Conservation (phyloP, 2,888 invertebrate genomes). For the Pogonocherus hispidulus region DNA sequence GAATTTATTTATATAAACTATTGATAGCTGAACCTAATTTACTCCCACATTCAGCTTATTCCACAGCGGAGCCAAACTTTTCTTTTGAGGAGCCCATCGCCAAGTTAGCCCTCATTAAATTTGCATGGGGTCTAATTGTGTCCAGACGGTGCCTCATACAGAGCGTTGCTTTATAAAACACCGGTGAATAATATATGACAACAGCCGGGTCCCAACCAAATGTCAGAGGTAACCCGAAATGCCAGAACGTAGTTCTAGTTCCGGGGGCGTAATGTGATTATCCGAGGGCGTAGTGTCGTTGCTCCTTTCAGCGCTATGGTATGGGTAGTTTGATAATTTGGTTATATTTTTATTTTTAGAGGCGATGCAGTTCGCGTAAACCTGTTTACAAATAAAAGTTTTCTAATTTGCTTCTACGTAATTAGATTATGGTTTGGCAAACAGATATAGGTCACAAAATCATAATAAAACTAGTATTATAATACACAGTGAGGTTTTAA, state of each 20-base stretch:
- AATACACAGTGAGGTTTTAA: no score
- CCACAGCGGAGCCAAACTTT: neutral
- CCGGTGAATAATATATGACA: slow-evolving; percentile 6
- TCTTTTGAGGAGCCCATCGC: neutral
- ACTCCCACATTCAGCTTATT: neutral
- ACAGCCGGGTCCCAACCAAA: slow-evolving; percentile 1
- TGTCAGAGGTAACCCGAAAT: slow-evolving; percentile 11
- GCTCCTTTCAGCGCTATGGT: neutral
- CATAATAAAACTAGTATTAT: no score
- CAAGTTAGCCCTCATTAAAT: neutral
- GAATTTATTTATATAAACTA: neutral
- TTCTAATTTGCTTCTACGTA: no score
- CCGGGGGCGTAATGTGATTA: neutral
- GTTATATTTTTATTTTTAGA: neutral
- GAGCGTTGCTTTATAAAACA: slow-evolving; percentile 4
- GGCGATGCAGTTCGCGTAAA: neutral
- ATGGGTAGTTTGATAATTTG: neutral
- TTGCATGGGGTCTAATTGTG: slow-evolving; percentile 1
- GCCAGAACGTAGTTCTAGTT: neutral
- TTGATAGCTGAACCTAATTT: slow-evolving; percentile 2
- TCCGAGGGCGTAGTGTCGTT: neutral
- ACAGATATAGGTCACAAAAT: no score
- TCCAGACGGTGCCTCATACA: slow-evolving; percentile 2
- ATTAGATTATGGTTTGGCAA: no score
- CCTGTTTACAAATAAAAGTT: no score